These are phyloP conservation scores for Habropoda laboriosa DNA, from an alignment of 1,140 invertebrate species.

Conservation along the genomic window DNA sequence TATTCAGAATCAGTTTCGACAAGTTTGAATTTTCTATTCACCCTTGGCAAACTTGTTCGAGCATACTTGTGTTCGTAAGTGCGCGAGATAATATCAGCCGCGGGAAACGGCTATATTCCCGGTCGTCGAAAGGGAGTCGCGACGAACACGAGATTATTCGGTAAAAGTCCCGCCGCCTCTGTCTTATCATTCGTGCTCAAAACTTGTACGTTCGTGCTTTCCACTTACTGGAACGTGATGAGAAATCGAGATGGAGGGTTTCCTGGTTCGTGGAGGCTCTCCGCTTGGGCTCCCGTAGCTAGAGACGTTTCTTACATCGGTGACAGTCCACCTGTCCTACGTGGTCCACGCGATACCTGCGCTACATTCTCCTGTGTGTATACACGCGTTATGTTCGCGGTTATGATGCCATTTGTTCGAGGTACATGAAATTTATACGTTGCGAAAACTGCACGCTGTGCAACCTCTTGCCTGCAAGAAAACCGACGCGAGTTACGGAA, in stretches of 20 bases:
- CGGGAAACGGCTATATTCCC: not conserved
- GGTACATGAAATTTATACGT: constrained; percentile 33
- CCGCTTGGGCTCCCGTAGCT: not conserved
- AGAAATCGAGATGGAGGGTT: constrained; percentile 49
- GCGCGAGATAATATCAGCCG: not conserved
- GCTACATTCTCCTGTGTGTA: constrained; percentile 1
- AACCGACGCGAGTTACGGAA: not conserved
- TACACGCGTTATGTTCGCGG: constrained; percentile 19
- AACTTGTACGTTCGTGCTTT: constrained; percentile 56
- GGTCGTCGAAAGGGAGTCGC: not conserved
- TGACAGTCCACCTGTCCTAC: constrained; percentile 21
- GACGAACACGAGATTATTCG: constrained; percentile 23
- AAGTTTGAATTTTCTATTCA: constrained; percentile 10
- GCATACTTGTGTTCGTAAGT: not conserved
- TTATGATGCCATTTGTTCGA: constrained; percentile 39
- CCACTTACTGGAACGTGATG: constrained; percentile 64
- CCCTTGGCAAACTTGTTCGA: not conserved
- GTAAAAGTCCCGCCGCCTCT: constrained; percentile 30
- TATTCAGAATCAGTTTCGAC: constrained; percentile 19
- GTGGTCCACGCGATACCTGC: constrained; percentile 14
- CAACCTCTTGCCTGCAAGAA: not conserved
- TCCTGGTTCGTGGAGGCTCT: not conserved
- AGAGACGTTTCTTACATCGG: constrained; percentile 35
- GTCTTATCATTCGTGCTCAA: constrained; percentile 36
- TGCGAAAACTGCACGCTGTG: not conserved